Evolutionary conservation across 2,113 vertebrate species (phyloP), one percentile per base, ranked within the genome.

Genomic region (Tychaedon coryphoeus): DNA sequence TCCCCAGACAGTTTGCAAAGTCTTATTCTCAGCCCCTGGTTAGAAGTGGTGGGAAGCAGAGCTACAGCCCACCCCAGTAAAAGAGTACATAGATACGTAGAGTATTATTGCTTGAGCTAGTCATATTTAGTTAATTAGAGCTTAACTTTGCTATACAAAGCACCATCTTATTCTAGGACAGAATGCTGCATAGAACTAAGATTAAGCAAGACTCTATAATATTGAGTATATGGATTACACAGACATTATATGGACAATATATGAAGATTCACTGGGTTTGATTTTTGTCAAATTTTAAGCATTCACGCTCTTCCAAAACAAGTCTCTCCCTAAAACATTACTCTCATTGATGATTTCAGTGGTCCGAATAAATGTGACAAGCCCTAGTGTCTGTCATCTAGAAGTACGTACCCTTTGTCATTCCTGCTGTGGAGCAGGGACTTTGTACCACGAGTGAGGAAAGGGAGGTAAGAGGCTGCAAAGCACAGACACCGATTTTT

Each of bases 381-480:
- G 11, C 25, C 16, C 43, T 38, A 31, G 15, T n/a, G 29, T 66
- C 14, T 61, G 8, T 50, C 40, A 43, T 23, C 1, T 1, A 42
- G 16, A 16, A 47, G 28, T 7, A 22, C 2, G 5, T 6, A 25
- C 17, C 8, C 13, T 65, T 15, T 11, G 11, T 70, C 22, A 5
- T 23, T 72, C n/a, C 14, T 17, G 7, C 43, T 31, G n/a, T 26
- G 53, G 18, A 50, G 26, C 12, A 18, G 8, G 19, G n/a, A n/a
- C 40, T 33, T 36, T 2, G 18, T 5, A 18, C 11, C 8, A n/a
- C 45, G 5, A 40, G 19, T 0, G 4, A 80, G 20, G 8, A 24
- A 51, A 40, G 15, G 12, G 26, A 77, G 20, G 6, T 2, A 34
- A 26, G 34, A 14, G 20, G 19, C 40, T 82, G 42, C 45, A 19